Evolutionary conservation across 2,888 invertebrate species (phyloP).

Genomic region (Dicyrtomina minuta): DNA sequence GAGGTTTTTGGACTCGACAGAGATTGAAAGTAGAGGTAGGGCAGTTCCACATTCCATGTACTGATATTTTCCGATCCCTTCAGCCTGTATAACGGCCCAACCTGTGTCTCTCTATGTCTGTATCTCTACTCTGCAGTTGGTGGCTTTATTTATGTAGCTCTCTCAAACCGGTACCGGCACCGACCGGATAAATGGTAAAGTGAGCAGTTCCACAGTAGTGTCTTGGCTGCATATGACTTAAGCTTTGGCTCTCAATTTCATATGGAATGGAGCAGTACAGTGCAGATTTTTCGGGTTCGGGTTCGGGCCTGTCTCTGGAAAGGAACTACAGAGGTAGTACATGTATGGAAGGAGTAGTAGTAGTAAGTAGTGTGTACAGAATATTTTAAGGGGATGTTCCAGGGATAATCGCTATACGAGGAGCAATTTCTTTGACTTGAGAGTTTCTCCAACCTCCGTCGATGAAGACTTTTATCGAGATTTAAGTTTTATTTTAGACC

Average conservation of each 20-base stretch:
- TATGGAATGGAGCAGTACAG: too few relatives aligned
- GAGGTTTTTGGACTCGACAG: neutral
- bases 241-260: too few relatives aligned
- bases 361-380: neutral
- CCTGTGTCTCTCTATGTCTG: neutral
- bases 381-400: neutral
- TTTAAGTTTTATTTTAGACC: slow-evolving; percentile 8
- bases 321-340: neutral
- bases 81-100: neutral
- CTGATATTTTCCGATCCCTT: neutral
- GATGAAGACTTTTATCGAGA: neutral
- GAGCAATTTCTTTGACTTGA: too few relatives aligned
- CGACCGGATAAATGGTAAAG: neutral
- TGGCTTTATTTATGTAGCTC: neutral
- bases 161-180: too few relatives aligned
- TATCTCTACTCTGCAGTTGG: neutral
- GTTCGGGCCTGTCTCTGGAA: too few relatives aligned
- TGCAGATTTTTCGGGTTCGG: too few relatives aligned
- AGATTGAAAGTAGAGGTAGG: slow-evolving; percentile 19
- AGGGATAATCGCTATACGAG: too few relatives aligned
- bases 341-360: neutral
- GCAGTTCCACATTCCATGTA: slow-evolving; percentile 19
- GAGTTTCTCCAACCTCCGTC: too few relatives aligned
- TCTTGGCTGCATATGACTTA: too few relatives aligned
- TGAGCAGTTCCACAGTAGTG: slow-evolving; percentile 1